Percentiles rank a stretch among this genome's conserved stretches.
phyloP scores from a whole-genome alignment of 2,113 vertebrate genomes.

The Tetraodon nigroviridis region DNA sequence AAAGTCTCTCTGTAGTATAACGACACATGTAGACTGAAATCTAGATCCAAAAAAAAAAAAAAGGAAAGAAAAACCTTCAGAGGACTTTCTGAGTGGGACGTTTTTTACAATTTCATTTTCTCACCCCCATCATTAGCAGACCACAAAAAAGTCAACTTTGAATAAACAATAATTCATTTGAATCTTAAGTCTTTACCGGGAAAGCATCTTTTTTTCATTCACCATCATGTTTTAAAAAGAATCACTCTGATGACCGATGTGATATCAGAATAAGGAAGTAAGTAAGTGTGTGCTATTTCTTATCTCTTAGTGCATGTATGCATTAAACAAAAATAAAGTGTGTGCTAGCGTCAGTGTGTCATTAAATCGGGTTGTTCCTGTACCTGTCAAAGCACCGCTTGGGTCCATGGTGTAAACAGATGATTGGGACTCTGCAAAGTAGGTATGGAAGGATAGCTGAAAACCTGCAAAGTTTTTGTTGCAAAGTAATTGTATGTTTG shows the following conservation, averaged over 20 bases:
- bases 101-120: too few species aligned
- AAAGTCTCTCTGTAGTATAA: constrained; percentile 90
- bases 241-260: neutral
- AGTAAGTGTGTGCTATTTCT: constrained; percentile 15
- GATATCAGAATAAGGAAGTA: constrained; percentile 42
- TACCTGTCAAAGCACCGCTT: constrained; percentile 85
- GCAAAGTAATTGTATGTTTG: constrained; percentile 1
- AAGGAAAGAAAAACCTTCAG: constrained; percentile 15
- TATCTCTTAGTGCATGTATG: constrained; percentile 8
- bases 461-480: too few species aligned
- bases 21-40: constrained; percentile 88
- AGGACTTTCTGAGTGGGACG: neutral
- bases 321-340: neutral
- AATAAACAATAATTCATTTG: too few species aligned
- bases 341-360: neutral
- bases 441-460: constrained; percentile 96
- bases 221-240: too few species aligned
- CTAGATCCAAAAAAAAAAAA: constrained; percentile 64
- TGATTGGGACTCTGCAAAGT: constrained; percentile 86
- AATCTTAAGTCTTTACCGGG: too few species aligned
- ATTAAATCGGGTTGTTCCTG: constrained; percentile 6
- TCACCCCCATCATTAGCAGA: too few species aligned
- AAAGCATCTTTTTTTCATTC: too few species aligned
- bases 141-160: too few species aligned
- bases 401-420: constrained; percentile 83